These are phyloP conservation scores for Tetramorium alpestre DNA, from an alignment of 1,140 invertebrate genomes.

Conservation along the genomic window DNA sequence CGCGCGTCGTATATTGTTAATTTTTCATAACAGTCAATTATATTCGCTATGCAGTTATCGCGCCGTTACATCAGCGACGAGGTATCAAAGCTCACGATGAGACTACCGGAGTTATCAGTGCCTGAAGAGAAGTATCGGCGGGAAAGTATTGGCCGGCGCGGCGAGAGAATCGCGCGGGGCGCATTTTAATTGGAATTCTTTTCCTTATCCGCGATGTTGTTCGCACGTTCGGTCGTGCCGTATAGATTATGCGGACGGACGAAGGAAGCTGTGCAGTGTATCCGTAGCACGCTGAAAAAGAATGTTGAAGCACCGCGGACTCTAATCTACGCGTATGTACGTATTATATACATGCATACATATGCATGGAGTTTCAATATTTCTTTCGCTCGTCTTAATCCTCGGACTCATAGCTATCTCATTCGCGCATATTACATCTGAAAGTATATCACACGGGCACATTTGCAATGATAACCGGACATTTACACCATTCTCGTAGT, in stretches of 20 bases:
- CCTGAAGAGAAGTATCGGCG: background rate
- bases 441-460: background rate
- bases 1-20: background rate
- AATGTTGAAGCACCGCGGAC: background rate
- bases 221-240: background rate
- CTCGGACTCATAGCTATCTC: background rate
- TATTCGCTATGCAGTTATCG: background rate
- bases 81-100: background rate
- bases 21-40: background rate
- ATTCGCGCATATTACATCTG: background rate
- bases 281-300: background rate
- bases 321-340: background rate
- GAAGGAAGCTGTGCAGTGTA: background rate
- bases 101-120: constrained; percentile 50
- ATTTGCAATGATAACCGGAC: background rate
- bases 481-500: background rate
- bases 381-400: background rate
- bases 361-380: constrained; percentile 2
- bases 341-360: background rate
- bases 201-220: constrained; percentile 1
- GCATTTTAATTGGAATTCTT: constrained; percentile 73
- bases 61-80: background rate
- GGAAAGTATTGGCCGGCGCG: background rate
- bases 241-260: constrained; percentile 40
- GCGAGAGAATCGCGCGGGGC: constrained; percentile 22